Base-by-base conservation (phyloP, 2,113 vertebrate genomes). In the Bambusicola thoracicus region DNA sequence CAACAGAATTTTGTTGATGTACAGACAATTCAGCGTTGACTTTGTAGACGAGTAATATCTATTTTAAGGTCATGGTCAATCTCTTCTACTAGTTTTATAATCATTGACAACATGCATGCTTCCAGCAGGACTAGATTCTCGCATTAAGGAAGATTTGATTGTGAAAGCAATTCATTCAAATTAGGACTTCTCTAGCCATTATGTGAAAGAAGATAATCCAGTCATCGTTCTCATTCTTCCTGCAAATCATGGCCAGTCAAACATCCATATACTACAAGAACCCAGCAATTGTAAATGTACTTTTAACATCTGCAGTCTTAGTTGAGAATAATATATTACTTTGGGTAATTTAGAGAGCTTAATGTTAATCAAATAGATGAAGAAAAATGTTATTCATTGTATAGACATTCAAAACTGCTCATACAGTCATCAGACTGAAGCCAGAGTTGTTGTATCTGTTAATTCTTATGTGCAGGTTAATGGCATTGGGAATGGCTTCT, bases 351-450 rank as follows among this genome's bases (percentile, higher is more conserved):
- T 72, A 85, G 13, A 46, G 56, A 90, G 87, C 56, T 63, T 59
- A 77, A 69, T 87, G 29, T 14, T 88, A 91, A 82, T 58, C 84
- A 75, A 95, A 83, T 55, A 85, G 34, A 63, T 81, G 20, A 91
- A 41, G n/a, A 63, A 66, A 19, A 73, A 76, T 72, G 10, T 75
- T 87, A 84, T 69, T 84, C 9, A 75, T 21, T 79, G 48, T 46
- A 76, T n/a, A 80, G 44, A 27, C 32, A 92, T 79, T 95, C 40
- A 76, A 69, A 92, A 81, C 67, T 81, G 32, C 36, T 90, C 88
- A 90, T 90, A 65, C 70, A 87, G 55, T 89, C 89, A 85, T 51
- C 59, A 86, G 84, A 78, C 81, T 49, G 77, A 70, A 69, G 55
- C 70, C 67, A 84, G 38, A 67, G 72, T 85, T 87, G 51, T 72